Base-by-base conservation (phyloP, 1,140 invertebrate species). In the Neotoxoptera formosana region DNA sequence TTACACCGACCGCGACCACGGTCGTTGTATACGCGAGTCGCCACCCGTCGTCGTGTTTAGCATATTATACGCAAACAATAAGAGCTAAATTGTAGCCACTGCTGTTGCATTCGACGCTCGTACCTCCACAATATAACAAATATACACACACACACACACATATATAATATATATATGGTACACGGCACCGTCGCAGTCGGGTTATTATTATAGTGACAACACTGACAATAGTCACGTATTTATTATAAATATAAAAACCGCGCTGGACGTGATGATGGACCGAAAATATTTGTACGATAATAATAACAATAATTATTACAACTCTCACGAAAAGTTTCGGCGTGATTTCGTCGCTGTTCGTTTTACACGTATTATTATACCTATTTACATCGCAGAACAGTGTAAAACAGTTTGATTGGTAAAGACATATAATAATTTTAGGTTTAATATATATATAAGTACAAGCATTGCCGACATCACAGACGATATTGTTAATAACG, bases 11-110 rank as follows among this genome's bases (percentile, higher is more conserved):
- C 25, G 7, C 83, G 41, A 1, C 48, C 7, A 4, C 86, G 41
- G 41, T 14, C 8, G 51, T 88, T 51, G 87, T 89, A 48, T 30
- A 7, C 2, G 30, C 7, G n/a, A 60, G 51, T 90, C 56, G 8
- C 34, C 53, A 4, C n/a, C n/a, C 1, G 41, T 41, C 41, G 53
- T n/a, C 34, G 25, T 41, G 48, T 53, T 51, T 88, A 34, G 87
- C 47, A 88, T 56, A 76, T n/a, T 76, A 76, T 76, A 76, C 30
- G 88, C 36, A 30, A 90, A 90, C 89, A 67, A 90, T 90, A 90
- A 14, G 25, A 67, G 53, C 53, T 34, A 90, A 67, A 90, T 90
- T 90, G 53, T 67, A 30, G 25, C 53, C 21, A 56, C 88, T 23
- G n/a, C 60, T 76, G 60, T 76, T 76, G n/a, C 30, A n/a, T 76